Conservation (phyloP, 2,113 vertebrate genomes). For the Sylvilagus bachmani region DNA sequence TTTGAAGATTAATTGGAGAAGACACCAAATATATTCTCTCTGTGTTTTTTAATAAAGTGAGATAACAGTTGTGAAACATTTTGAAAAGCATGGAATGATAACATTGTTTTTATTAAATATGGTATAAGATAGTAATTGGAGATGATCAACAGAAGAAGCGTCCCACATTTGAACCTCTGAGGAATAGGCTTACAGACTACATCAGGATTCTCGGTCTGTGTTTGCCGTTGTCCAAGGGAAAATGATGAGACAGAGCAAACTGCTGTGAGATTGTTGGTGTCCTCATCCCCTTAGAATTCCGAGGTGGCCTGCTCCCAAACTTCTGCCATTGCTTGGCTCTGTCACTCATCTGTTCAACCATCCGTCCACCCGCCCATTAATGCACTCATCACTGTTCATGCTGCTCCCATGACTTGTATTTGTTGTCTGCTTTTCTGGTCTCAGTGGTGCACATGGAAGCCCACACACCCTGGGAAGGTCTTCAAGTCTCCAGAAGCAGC, state of each 20-base stretch:
- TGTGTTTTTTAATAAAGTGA: conserved; percentile 33
- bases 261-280: not conserved
- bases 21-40: not conserved
- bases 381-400: too few relatives aligned
- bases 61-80: conserved; percentile 44
- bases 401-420: not conserved
- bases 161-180: not conserved
- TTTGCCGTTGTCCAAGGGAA: not conserved
- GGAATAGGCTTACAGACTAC: not conserved
- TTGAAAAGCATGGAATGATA: conserved; percentile 36
- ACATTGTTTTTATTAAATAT: not conserved
- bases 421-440: not conserved
- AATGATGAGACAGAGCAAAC: not conserved
- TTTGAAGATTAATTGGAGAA: conserved; percentile 60
- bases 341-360: not conserved
- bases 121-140: not conserved
- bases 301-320: not conserved
- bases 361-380: not conserved
- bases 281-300: not conserved
- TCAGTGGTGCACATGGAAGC: rapidly evolving
- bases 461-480: not conserved
- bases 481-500: not conserved
- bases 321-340: not conserved
- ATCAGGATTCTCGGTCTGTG: not conserved
- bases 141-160: not conserved